These are phyloP conservation scores for Philaethria dido DNA, from an alignment of 2,888 invertebrate species.

Conservation along the genomic window DNA sequence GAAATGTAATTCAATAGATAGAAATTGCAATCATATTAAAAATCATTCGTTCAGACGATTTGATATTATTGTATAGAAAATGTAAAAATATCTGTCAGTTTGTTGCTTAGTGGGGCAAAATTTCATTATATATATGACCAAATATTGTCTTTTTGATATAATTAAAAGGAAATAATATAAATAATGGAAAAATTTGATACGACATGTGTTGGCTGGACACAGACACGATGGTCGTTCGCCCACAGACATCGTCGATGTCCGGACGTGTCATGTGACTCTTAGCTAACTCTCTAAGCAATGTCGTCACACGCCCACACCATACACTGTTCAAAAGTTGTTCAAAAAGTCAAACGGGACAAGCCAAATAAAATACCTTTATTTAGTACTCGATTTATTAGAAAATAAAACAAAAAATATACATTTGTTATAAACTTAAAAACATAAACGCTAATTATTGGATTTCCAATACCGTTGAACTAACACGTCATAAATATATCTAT, in stretches of 20 bases:
- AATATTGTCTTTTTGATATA: no score
- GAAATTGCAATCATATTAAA: no score
- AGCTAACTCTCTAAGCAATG: neutral
- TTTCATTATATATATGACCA: no score
- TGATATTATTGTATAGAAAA: no score
- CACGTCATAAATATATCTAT: constrained; percentile 4
- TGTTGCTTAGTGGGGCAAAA: no score
- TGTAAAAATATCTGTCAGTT: no score
- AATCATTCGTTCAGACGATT: no score
- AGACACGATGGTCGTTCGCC: neutral
- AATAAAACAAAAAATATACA: constrained; percentile 70
- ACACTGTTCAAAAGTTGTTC: neutral
- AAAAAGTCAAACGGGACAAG: neutral
- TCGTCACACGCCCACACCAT: neutral
- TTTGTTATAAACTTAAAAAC: constrained; percentile 49
- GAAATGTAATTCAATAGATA: no score
- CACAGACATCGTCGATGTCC: neutral
- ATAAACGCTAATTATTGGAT: constrained; percentile 48
- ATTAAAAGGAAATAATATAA: no score
- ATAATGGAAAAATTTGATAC: neutral
- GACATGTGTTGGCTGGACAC: neutral
- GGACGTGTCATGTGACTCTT: neutral
- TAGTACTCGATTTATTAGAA: constrained; percentile 62
- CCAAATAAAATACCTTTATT: constrained; percentile 20
- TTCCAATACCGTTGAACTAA: neutral